A percentile compares a stretch with the other conserved stretches of the same genome.
Evolutionary conservation across 2,113 vertebrate species (phyloP).

Genomic region (Murina feae): DNA sequence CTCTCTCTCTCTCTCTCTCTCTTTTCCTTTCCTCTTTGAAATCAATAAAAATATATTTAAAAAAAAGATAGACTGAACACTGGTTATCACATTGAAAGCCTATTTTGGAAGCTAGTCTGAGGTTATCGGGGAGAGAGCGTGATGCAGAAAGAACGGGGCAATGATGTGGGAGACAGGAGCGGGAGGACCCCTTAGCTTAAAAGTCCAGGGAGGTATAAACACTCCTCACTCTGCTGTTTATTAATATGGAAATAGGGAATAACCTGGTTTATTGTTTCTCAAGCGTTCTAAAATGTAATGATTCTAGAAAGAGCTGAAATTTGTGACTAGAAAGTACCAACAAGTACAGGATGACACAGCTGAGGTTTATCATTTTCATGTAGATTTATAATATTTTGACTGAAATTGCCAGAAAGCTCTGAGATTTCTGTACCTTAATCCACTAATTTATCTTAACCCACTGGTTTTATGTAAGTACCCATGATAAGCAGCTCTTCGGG

Average conservation of each 20-base stretch:
- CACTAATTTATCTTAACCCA: slow-evolving; percentile 47
- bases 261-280: background rate
- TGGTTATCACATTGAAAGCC: background rate
- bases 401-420: slow-evolving; percentile 36
- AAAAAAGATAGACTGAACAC: background rate
- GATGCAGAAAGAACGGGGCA: background rate
- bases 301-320: slow-evolving; percentile 49
- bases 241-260: background rate
- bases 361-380: slow-evolving; percentile 43
- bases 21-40: no score
- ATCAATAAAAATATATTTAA: no score
- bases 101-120: background rate
- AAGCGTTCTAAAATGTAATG: slow-evolving; percentile 1
- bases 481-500: slow-evolving; percentile 44
- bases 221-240: background rate
- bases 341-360: background rate
- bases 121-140: background rate
- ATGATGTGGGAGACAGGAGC: accelerated
- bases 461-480: slow-evolving; percentile 5
- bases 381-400: slow-evolving; percentile 40
- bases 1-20: no score
- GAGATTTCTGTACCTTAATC: slow-evolving; percentile 21
- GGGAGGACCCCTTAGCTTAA: background rate
- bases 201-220: background rate
- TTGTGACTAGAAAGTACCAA: background rate